Evolutionary conservation across 2,797 vertebrate species (phyloP).

Genomic region (Liasis olivaceus): DNA sequence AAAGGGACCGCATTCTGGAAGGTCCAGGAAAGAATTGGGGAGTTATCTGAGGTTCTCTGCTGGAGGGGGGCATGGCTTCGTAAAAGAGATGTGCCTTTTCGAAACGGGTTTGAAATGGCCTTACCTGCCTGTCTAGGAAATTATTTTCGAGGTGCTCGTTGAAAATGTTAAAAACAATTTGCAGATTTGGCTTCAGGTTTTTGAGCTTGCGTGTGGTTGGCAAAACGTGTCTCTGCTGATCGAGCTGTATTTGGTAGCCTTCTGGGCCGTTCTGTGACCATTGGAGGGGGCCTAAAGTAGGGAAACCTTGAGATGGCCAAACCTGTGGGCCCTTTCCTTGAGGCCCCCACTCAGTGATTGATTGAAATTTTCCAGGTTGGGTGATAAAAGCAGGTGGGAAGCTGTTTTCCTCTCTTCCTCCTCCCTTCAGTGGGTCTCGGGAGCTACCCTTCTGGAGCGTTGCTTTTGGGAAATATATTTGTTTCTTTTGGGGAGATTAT

Average conservation of each 20-base stretch:
- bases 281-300: not conserved
- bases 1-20: not conserved
- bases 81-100: not conserved
- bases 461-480: not conserved
- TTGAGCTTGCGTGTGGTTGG: not conserved
- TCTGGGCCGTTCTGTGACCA: not conserved
- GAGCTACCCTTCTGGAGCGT: accelerated
- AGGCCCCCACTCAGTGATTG: no score
- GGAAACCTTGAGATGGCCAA: no score
- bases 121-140: not conserved
- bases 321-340: not conserved
- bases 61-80: not conserved
- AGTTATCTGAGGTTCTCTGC: not conserved
- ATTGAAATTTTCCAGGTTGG: not conserved
- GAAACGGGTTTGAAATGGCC: not conserved
- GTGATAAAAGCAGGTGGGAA: no score
- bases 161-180: not conserved
- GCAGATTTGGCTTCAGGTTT: not conserved
- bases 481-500: not conserved
- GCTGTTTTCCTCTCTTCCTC: not conserved
- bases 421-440: not conserved
- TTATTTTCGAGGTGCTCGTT: not conserved
- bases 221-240: not conserved
- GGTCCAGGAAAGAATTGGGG: accelerated
- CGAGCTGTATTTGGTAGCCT: not conserved